These are phyloP conservation scores for Dreissena polymorpha DNA, from an alignment of 1,140 invertebrate species.

Conservation along the genomic window DNA sequence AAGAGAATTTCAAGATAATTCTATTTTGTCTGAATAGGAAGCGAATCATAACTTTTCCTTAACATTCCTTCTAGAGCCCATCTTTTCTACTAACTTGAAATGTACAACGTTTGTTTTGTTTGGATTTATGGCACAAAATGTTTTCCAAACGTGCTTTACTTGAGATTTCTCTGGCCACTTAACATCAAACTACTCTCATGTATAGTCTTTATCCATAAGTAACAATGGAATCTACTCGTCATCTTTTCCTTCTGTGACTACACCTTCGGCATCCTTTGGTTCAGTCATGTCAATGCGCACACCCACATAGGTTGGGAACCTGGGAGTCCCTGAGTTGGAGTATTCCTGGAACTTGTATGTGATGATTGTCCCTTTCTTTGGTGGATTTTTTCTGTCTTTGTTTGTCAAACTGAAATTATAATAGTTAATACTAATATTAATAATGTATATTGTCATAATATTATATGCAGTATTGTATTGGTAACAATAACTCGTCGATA, in stretches of 20 bases:
- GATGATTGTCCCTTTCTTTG: slow-evolving; percentile 75
- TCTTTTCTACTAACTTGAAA: too few species aligned
- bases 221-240: slow-evolving; percentile 5
- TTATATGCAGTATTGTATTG: too few species aligned
- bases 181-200: too few species aligned
- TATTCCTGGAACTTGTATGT: slow-evolving; percentile 77
- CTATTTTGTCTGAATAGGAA: too few species aligned
- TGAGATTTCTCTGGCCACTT: too few species aligned
- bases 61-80: too few species aligned
- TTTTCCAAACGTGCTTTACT: too few species aligned
- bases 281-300: slow-evolving; percentile 72
- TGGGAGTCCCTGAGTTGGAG: slow-evolving; percentile 71
- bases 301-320: slow-evolving; percentile 74
- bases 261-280: slow-evolving; percentile 72
- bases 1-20: too few species aligned
- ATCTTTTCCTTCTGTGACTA: slow-evolving; percentile 43
- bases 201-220: background rate
- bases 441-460: background rate
- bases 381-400: slow-evolving; percentile 70
- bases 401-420: slow-evolving; percentile 67
- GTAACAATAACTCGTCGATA: too few species aligned
- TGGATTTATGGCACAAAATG: too few species aligned
- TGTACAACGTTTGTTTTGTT: too few species aligned
- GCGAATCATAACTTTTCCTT: too few species aligned
- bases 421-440: background rate